These are phyloP conservation scores for Perognathus longimembris DNA, from an alignment of 2,113 vertebrate species.

Conservation along the genomic window DNA sequence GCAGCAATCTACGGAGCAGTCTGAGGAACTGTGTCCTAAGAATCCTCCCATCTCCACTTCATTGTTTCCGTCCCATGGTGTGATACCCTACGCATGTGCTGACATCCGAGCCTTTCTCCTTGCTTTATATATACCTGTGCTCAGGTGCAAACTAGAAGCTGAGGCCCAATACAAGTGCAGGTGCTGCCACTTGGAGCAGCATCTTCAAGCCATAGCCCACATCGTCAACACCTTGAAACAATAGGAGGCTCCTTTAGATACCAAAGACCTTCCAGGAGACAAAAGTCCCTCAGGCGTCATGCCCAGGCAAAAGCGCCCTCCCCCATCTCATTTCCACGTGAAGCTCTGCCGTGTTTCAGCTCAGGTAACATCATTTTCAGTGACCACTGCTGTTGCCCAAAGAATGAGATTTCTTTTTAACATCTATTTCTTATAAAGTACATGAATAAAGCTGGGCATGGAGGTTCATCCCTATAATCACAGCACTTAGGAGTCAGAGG, in stretches of 20 bases:
- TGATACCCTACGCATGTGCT: too few species aligned
- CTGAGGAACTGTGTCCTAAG: not conserved
- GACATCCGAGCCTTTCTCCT: not conserved
- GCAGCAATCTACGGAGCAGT: not conserved
- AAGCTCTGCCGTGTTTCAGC: not conserved
- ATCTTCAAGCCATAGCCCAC: not conserved
- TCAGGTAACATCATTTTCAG: not conserved
- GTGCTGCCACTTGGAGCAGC: not conserved
- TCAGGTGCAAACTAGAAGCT: not conserved
- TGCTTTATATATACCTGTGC: rapidly evolving
- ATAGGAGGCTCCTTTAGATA: not conserved
- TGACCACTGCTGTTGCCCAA: not conserved
- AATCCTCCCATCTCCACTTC: not conserved
- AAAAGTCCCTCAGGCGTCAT: not conserved
- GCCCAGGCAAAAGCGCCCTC: too few species aligned
- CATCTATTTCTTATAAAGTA: slow-evolving; percentile 31
- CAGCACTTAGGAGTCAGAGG: too few species aligned
- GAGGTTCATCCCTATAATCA: too few species aligned
- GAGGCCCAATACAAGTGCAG: not conserved
- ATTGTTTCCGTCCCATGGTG: not conserved
- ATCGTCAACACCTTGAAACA: too few species aligned
- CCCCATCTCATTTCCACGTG: not conserved
- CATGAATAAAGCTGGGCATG: not conserved
- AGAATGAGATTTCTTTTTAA: not conserved
- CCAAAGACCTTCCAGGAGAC: not conserved